These are phyloP conservation scores for Arctopsyche grandis DNA, from an alignment of 1,140 invertebrate genomes.

Conservation along the genomic window DNA sequence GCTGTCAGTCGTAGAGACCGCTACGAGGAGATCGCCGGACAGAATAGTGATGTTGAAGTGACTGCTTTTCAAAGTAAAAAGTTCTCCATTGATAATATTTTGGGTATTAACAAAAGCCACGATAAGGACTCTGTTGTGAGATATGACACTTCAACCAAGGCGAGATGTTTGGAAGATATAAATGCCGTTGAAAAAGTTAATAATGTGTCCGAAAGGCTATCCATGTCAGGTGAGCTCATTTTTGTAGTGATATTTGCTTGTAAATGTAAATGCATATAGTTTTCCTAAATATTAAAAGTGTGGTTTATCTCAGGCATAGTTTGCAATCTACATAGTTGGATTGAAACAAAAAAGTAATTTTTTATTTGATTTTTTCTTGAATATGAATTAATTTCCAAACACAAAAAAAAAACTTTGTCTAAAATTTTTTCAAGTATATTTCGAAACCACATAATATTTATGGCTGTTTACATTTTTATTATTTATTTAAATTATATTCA, in stretches of 20 bases:
- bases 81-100: conserved; percentile 52
- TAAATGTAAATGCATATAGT: too few species aligned
- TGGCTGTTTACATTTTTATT: too few species aligned
- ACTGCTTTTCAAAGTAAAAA: conserved; percentile 44
- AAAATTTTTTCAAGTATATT: too few species aligned
- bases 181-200: neutral
- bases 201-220: neutral
- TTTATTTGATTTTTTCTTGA: too few species aligned
- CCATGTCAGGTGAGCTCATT: conserved; percentile 17
- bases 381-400: too few species aligned
- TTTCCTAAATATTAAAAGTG: too few species aligned
- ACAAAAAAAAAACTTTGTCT: too few species aligned
- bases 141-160: conserved; percentile 20
- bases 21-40: neutral
- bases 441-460: too few species aligned
- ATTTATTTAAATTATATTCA: too few species aligned
- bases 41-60: neutral
- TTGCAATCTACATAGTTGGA: too few species aligned
- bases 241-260: neutral
- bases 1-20: neutral
- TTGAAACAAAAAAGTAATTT: too few species aligned
- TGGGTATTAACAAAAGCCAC: conserved; percentile 44
- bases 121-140: neutral
- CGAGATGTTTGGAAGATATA: neutral
- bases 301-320: too few species aligned